Evolutionary conservation across 1,140 invertebrate genomes (phyloP), one percentile per base, ranked within the genome.

Genomic region (Brachionus rotundiformis): DNA sequence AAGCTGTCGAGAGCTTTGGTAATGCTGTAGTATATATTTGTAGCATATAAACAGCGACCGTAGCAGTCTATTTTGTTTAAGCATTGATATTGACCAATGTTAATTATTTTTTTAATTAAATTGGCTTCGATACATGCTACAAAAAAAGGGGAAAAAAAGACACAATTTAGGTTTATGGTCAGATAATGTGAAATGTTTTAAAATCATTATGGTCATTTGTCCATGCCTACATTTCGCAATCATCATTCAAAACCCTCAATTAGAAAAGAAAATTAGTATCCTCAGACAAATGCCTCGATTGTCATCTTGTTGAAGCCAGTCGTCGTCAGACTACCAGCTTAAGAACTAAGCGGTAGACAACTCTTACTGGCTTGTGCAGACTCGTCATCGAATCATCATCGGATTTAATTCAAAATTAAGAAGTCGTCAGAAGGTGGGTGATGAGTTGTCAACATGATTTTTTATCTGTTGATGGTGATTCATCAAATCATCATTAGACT

Each of bases 271-370:
- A 44, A 13, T n/a, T 33, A 33, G n/a, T 79, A 79, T 79, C 76
- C 76, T 79, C 76, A 79, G 76, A 79, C 76, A 79, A 79, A 79
- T 79, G 76, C 76, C 76, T 79, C 76, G 76, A 79, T 79, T 79
- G 76, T 79, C 76, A 79, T 79, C 76, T 79, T 79, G 23, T 39
- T 36, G 4, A 59, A 73, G 44, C 68, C 36, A 73, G 31, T 68
- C 31, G 63, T 68, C 63, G 63, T 68, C 63, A 68, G 63, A 54
- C 59, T 54, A 41, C 33, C 73, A 59, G 36, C 29, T 79, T 79
- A 79, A 79, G 76, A 79, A 79, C 76, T 79, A 79, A 68, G 63
- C 31, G 63, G 33, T 39, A 68, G 63, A 68, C 63, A 68, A 79
- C 59, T 63, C 36, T 54, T 33, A 36, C 47, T 59, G 29, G 29